Evolutionary conservation across 2,797 vertebrate species (phyloP).

Genomic region (Xenopus petersii): DNA sequence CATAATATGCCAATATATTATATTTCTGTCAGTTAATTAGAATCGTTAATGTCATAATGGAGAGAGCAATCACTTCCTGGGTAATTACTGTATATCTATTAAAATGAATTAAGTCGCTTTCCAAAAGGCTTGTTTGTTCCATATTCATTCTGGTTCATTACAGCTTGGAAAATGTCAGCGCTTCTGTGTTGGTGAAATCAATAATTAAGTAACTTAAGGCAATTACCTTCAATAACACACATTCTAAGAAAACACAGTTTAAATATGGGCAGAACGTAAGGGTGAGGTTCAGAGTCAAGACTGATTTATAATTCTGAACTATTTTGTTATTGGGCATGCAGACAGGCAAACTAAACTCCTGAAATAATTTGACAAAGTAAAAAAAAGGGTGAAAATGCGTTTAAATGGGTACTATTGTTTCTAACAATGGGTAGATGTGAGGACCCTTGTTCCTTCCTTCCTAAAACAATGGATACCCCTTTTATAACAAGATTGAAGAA

Average conservation of each 20-base stretch:
- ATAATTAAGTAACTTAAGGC: slow-evolving; percentile 69
- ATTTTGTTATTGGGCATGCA: too few relatives aligned
- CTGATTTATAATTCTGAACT: too few relatives aligned
- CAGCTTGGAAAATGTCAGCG: slow-evolving; percentile 65
- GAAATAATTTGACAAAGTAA: too few relatives aligned
- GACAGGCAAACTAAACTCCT: too few relatives aligned
- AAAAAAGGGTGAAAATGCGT: too few relatives aligned
- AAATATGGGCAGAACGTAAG: too few relatives aligned
- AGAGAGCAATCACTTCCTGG: slow-evolving; percentile 59
- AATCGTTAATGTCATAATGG: slow-evolving; percentile 61
- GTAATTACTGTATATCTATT: slow-evolving; percentile 66
- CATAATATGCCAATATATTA: slow-evolving; percentile 37
- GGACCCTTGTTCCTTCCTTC: too few relatives aligned
- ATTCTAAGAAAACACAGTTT: slow-evolving; percentile 56
- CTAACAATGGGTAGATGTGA: too few relatives aligned
- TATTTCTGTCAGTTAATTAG: slow-evolving; percentile 55
- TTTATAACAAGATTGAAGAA: too few relatives aligned
- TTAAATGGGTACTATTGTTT: too few relatives aligned
- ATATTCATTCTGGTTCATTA: slow-evolving; percentile 64
- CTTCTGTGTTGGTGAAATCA: slow-evolving; percentile 60
- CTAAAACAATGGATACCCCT: too few relatives aligned
- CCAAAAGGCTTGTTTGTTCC: slow-evolving; percentile 64
- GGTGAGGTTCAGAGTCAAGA: too few relatives aligned
- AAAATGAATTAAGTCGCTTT: slow-evolving; percentile 64
- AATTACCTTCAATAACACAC: slow-evolving; percentile 62